A percentile compares a stretch with the other conserved stretches of the same genome.
phyloP scores from a whole-genome alignment of 1,140 invertebrate genomes.

The Psix sp. region DNA sequence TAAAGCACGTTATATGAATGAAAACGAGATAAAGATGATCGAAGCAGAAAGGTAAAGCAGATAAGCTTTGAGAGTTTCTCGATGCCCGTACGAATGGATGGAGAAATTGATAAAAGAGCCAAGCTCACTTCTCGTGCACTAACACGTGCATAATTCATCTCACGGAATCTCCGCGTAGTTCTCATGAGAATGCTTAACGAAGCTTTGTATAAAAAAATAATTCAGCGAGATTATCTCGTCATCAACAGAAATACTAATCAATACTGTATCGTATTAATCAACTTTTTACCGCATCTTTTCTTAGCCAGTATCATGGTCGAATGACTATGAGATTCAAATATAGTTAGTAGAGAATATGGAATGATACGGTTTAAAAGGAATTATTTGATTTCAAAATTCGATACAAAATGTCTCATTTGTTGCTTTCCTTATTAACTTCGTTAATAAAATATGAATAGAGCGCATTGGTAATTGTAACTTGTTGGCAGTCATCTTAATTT shows the following conservation, averaged over 20 bases:
- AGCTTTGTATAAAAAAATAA: slow-evolving; percentile 21
- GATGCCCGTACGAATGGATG: slow-evolving; percentile 24
- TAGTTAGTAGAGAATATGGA: too few relatives aligned
- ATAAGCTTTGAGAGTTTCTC: slow-evolving; percentile 51
- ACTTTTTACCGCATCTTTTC: too few relatives aligned
- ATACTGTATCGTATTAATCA: not conserved
- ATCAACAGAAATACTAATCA: slow-evolving; percentile 7
- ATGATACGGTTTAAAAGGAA: too few relatives aligned
- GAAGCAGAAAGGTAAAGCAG: slow-evolving; percentile 28
- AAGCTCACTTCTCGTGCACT: slow-evolving; percentile 27
- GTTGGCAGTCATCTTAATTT: slow-evolving; percentile 20
- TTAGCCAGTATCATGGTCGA: too few relatives aligned
- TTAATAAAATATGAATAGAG: slow-evolving; percentile 16
- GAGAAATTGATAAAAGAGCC: slow-evolving; percentile 46
- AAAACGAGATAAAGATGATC: slow-evolving; percentile 37
- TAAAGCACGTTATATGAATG: slow-evolving; percentile 20
- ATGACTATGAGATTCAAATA: too few relatives aligned
- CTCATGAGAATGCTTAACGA: slow-evolving; percentile 9
- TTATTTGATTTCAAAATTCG: too few relatives aligned
- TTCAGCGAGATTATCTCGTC: slow-evolving; percentile 12
- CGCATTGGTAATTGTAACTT: slow-evolving; percentile 24
- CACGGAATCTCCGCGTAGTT: not conserved
- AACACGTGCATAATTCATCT: slow-evolving; percentile 45
- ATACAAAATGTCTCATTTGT: too few relatives aligned
- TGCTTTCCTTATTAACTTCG: too few relatives aligned